phyloP scores from a whole-genome alignment of 2,888 invertebrate genomes.

The Mechanitis mazaeus region DNA sequence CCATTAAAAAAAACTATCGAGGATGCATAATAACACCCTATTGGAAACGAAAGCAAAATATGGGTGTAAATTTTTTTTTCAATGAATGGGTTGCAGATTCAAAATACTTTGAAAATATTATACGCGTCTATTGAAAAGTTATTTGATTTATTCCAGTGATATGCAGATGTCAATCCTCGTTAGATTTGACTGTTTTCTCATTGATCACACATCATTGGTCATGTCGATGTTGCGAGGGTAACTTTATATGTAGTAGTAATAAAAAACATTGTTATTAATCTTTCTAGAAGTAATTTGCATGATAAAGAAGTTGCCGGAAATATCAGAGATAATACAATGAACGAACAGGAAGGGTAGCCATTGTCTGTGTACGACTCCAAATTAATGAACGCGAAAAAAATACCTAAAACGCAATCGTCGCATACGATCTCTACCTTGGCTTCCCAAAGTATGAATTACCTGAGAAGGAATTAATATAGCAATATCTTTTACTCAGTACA shows the following conservation, averaged over 20 bases:
- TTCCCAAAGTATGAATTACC: constrained; percentile 45
- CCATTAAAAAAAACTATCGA: constrained; percentile 73
- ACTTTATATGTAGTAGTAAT: constrained; percentile 33
- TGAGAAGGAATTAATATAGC: too few relatives aligned
- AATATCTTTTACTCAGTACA: too few relatives aligned
- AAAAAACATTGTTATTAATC: too few relatives aligned
- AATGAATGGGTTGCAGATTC: constrained; percentile 42
- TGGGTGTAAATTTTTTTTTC: constrained; percentile 73
- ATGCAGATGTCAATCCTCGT: constrained; percentile 75
- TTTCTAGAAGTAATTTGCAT: constrained; percentile 38
- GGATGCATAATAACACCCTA: constrained; percentile 75
- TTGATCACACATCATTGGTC: constrained; percentile 69
- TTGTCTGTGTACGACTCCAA: constrained; percentile 70
- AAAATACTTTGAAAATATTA: constrained; percentile 76
- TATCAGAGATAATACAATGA: constrained; percentile 66
- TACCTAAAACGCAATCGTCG: constrained; percentile 61
- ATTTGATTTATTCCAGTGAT: constrained; percentile 76
- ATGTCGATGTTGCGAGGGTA: constrained; percentile 68
- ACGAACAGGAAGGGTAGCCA: constrained; percentile 62
- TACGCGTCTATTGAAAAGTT: constrained; percentile 73
- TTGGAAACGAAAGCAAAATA: constrained; percentile 75
- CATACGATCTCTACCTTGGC: constrained; percentile 56
- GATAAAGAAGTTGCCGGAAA: constrained; percentile 69
- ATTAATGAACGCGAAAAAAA: constrained; percentile 73
- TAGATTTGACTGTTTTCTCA: constrained; percentile 70